These are phyloP conservation scores for Dioctria rufipes DNA, from an alignment of 2,888 invertebrate species.

Conservation along the genomic window DNA sequence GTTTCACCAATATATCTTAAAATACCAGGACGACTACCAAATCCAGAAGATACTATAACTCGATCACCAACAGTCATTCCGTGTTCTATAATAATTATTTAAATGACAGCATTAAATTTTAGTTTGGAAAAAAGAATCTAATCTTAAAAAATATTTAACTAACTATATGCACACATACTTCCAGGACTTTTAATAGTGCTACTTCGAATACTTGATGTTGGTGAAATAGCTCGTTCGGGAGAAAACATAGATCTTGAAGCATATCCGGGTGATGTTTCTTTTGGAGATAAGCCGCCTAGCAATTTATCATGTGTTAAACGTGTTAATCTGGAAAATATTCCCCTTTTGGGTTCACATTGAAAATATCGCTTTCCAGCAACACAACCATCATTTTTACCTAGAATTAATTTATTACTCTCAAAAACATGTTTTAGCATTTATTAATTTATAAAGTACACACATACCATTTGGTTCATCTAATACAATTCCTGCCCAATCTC, in stretches of 20 bases:
- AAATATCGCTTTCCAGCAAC: slow-evolving; percentile 94
- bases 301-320: slow-evolving; percentile 85
- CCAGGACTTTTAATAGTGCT: slow-evolving; percentile 66
- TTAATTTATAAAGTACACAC: no score
- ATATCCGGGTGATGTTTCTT: slow-evolving; percentile 60
- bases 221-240: slow-evolving; percentile 69
- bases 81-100: slow-evolving; percentile 65
- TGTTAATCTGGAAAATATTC: slow-evolving; percentile 93
- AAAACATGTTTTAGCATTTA: background rate
- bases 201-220: slow-evolving; percentile 69
- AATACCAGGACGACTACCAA: slow-evolving; percentile 90
- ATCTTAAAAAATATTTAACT: no score
- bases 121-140: no score
- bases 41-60: slow-evolving; percentile 89
- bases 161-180: slow-evolving; percentile 62
- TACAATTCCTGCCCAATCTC: slow-evolving; percentile 98
- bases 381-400: slow-evolving; percentile 97
- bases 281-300: slow-evolving; percentile 72
- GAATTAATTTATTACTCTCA: slow-evolving; percentile 59
- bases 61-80: slow-evolving; percentile 90
- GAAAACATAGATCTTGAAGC: slow-evolving; percentile 64
- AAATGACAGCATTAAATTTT: no score
- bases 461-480: slow-evolving; percentile 95
- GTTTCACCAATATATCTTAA: slow-evolving; percentile 89
- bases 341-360: slow-evolving; percentile 92